phyloP scores from a whole-genome alignment of 2,888 invertebrate genomes.

The Calameuta idolon region DNA sequence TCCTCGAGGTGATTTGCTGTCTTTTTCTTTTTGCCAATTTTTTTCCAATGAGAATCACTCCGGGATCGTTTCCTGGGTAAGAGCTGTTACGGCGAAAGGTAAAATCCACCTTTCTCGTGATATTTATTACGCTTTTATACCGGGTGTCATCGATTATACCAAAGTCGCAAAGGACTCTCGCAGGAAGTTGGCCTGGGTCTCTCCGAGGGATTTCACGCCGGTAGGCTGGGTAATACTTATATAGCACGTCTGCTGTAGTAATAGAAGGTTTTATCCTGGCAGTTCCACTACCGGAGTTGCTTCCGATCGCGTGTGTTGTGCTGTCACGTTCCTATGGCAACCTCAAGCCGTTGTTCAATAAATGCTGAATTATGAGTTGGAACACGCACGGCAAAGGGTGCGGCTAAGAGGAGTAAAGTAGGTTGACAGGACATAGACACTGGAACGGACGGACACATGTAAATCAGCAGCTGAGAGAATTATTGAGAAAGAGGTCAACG shows the following conservation, averaged over 20 bases:
- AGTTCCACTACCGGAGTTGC: not conserved
- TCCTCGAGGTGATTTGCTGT: not conserved
- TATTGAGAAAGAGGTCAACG: not conserved
- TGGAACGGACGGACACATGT: not conserved
- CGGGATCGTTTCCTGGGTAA: not conserved
- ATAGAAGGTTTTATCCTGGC: not conserved
- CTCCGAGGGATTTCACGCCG: not conserved
- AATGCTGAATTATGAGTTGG: conserved; percentile 54
- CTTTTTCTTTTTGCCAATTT: not conserved
- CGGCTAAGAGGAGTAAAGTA: conserved; percentile 20
- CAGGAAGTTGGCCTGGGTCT: not conserved
- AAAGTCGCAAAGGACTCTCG: not conserved
- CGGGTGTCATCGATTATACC: not conserved
- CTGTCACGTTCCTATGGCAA: conserved; percentile 57
- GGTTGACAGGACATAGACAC: conserved; percentile 28
- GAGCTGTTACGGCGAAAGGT: not conserved
- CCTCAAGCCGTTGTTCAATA: conserved; percentile 56
- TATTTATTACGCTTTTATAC: not conserved
- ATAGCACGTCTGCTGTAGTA: not conserved
- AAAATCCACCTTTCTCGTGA: not conserved
- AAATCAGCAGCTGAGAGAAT: not conserved
- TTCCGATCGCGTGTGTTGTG: conserved; percentile 35
- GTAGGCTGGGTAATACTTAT: not conserved
- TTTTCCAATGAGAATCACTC: not conserved
- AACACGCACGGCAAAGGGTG: conserved; percentile 23